Percentiles rank a stretch among this genome's conserved stretches.
phyloP scores from a whole-genome alignment of 2,797 vertebrate genomes.

The Chrosomus eos region DNA sequence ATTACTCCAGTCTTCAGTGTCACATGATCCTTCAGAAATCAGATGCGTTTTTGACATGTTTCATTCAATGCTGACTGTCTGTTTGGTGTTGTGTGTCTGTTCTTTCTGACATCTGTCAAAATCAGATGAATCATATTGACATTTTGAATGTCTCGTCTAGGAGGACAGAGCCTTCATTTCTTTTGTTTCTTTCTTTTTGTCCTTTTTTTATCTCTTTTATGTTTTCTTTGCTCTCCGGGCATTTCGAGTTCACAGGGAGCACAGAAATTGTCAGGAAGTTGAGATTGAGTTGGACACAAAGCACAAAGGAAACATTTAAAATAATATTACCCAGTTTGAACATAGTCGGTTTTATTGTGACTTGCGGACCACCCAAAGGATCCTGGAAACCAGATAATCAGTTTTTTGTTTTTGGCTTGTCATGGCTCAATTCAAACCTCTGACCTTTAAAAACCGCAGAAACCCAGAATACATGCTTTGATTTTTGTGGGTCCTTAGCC shows the following conservation, averaged over 20 bases:
- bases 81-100: not conserved
- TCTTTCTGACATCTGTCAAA: slow-evolving; percentile 19
- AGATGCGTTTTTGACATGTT: not conserved
- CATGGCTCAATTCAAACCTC: not conserved
- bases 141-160: not conserved
- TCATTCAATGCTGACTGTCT: not conserved
- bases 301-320: slow-evolving; percentile 37
- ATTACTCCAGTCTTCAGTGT: not conserved
- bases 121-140: not conserved
- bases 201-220: not conserved
- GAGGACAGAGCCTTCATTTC: slow-evolving; percentile 19
- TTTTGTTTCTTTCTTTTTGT: slow-evolving; percentile 41
- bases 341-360: slow-evolving; percentile 5
- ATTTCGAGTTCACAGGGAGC: not conserved
- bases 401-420: slow-evolving; percentile 17
- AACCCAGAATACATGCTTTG: not conserved
- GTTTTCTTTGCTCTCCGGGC: not conserved
- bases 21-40: not conserved
- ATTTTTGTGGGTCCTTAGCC: not conserved
- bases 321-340: slow-evolving; percentile 13
- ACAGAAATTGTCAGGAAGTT: slow-evolving; percentile 34
- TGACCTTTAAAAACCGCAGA: not conserved
- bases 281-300: slow-evolving; percentile 32
- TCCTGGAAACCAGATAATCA: slow-evolving; percentile 13
- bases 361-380: not conserved